Evolutionary conservation across 2,797 vertebrate species (phyloP).

Genomic region (Clarias platycephalus): DNA sequence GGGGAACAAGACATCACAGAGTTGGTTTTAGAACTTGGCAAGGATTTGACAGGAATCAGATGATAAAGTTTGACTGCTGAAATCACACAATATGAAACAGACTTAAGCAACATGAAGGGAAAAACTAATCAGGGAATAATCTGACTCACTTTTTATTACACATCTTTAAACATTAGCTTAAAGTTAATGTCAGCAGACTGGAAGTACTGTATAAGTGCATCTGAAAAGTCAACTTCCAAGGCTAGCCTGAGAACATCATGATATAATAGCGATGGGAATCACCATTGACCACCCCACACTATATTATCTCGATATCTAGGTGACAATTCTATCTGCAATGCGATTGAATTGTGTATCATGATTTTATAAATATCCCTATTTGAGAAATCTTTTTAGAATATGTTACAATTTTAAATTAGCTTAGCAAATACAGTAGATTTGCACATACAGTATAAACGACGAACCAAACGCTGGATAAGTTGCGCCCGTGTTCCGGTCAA

Average conservation of each 20-base stretch:
- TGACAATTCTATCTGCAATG: too few relatives aligned
- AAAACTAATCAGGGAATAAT: not conserved
- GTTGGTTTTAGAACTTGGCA: not conserved
- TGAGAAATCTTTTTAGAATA: too few relatives aligned
- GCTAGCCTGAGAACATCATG: not conserved
- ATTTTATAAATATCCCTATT: too few relatives aligned
- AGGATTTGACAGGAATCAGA: not conserved
- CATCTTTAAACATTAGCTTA: not conserved
- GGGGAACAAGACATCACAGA: not conserved
- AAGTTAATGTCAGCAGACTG: not conserved
- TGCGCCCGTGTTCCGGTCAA: too few relatives aligned
- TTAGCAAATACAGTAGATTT: too few relatives aligned
- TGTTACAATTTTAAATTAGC: too few relatives aligned
- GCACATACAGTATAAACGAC: too few relatives aligned
- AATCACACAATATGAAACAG: not conserved
- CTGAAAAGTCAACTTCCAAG: not conserved
- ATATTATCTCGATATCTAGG: too few relatives aligned
- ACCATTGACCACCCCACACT: too few relatives aligned
- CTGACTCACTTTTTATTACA: not conserved
- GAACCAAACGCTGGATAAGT: too few relatives aligned
- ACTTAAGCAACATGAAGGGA: not conserved
- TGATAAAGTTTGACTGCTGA: conserved; percentile 4
- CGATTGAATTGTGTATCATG: too few relatives aligned
- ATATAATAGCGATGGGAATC: not conserved
- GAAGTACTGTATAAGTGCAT: not conserved